These are phyloP conservation scores for Strigamia crassipes DNA, from an alignment of 2,888 invertebrate species.

Conservation along the genomic window DNA sequence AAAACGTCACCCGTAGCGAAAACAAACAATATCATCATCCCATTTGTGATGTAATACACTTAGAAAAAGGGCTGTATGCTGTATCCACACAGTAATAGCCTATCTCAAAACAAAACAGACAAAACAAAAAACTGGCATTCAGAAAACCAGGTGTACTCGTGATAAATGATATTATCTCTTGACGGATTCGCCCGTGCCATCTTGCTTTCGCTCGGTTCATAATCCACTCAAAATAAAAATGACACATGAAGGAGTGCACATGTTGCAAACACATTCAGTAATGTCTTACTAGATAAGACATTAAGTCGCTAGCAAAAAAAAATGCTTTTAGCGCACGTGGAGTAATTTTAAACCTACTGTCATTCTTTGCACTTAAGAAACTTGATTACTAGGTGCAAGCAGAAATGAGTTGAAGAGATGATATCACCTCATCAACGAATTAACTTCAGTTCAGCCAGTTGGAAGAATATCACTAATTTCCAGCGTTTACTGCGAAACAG, in stretches of 20 bases:
- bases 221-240: slow-evolving; percentile 15
- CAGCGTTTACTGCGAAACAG: neutral
- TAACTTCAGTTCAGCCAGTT: slow-evolving; percentile 20
- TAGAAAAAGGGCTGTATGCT: neutral
- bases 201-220: neutral
- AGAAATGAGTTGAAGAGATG: neutral
- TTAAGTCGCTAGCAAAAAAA: neutral
- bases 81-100: neutral
- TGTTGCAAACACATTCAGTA: neutral
- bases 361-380: slow-evolving; percentile 11
- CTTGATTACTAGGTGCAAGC: slow-evolving; percentile 24
- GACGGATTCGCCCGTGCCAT: slow-evolving; percentile 1
- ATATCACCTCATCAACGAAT: slow-evolving; percentile 27
- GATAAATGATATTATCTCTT: slow-evolving; percentile 27
- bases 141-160: neutral
- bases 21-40: neutral
- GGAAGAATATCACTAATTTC: slow-evolving; percentile 18
- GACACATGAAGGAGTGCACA: slow-evolving; percentile 1
- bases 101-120: neutral
- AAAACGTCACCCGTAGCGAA: neutral
- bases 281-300: neutral
- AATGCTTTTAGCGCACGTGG: neutral
- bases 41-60: neutral
- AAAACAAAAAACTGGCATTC: slow-evolving; percentile 1
- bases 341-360: slow-evolving; percentile 24